phyloP scores from a whole-genome alignment of 2,888 invertebrate genomes.

The Ophion obscuratus region DNA sequence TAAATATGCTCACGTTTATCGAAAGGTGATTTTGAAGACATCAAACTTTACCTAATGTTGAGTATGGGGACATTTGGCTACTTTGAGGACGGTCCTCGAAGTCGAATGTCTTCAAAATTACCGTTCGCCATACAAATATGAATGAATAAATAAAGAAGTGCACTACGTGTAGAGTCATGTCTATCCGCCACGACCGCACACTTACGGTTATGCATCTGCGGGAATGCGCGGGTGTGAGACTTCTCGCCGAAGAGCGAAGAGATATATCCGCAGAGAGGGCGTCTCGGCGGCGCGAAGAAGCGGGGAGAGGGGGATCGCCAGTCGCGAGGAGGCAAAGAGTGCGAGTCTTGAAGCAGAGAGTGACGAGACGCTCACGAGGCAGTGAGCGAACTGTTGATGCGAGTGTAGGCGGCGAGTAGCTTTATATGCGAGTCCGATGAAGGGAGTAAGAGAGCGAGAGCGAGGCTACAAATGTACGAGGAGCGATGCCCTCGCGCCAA shows the following conservation, averaged over 20 bases:
- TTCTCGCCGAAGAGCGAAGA: slow-evolving; percentile 61
- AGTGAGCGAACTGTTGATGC: slow-evolving; percentile 18
- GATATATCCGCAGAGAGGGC: slow-evolving; percentile 18
- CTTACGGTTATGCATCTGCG: slow-evolving; percentile 66
- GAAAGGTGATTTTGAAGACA: too few species aligned
- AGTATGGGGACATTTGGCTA: too few species aligned
- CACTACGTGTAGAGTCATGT: neutral
- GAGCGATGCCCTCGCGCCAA: slow-evolving; percentile 64
- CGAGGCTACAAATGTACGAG: slow-evolving; percentile 29
- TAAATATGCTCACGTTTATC: too few species aligned
- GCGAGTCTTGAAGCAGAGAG: slow-evolving; percentile 22
- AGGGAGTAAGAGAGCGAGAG: neutral
- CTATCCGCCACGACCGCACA: slow-evolving; percentile 53
- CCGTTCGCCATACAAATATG: neutral
- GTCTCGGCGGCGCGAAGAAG: neutral
- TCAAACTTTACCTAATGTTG: too few species aligned
- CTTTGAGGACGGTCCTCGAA: too few species aligned
- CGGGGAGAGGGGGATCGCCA: neutral
- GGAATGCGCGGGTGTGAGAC: slow-evolving; percentile 71
- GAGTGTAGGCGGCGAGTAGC: slow-evolving; percentile 7
- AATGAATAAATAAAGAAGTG: neutral
- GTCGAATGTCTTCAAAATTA: too few species aligned
- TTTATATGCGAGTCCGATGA: slow-evolving; percentile 1
- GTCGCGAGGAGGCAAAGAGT: slow-evolving; percentile 1
- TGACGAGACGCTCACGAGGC: slow-evolving; percentile 41